Conservation (phyloP, 2,113 vertebrate genomes). For the Phainopepla nitens region DNA sequence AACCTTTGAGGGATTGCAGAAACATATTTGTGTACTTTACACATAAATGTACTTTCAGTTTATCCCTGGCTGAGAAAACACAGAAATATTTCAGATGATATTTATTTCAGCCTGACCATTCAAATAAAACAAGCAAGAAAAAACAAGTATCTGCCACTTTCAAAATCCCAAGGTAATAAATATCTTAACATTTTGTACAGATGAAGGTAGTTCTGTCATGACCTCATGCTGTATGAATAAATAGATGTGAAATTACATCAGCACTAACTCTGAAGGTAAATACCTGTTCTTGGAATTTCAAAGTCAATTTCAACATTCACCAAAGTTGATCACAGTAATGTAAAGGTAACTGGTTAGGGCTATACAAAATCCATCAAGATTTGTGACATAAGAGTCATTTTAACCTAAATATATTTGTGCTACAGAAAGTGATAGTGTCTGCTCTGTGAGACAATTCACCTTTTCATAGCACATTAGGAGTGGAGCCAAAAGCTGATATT, state of each 20-base stretch:
- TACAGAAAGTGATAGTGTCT: neutral
- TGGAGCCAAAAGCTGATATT: neutral
- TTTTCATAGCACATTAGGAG: neutral
- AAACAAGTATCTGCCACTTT: neutral
- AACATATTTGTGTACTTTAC: neutral
- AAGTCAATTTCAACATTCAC: neutral
- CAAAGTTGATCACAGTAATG: neutral
- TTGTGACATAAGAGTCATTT: neutral
- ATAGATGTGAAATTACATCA: neutral
- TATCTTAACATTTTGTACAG: neutral
- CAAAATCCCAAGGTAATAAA: neutral
- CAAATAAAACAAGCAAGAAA: neutral
- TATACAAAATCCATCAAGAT: neutral
- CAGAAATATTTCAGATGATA: neutral
- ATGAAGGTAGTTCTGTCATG: neutral
- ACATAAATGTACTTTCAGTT: neutral
- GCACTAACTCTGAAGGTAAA: neutral
- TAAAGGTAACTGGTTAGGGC: neutral
- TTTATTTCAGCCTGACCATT: neutral
- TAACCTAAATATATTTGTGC: neutral
- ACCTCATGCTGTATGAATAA: neutral
- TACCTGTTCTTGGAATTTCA: neutral
- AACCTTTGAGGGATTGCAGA: neutral
- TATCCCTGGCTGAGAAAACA: neutral
- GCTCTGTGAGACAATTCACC: neutral